phyloP scores from a whole-genome alignment of 2,888 invertebrate genomes.

The Brachyptera putata region DNA sequence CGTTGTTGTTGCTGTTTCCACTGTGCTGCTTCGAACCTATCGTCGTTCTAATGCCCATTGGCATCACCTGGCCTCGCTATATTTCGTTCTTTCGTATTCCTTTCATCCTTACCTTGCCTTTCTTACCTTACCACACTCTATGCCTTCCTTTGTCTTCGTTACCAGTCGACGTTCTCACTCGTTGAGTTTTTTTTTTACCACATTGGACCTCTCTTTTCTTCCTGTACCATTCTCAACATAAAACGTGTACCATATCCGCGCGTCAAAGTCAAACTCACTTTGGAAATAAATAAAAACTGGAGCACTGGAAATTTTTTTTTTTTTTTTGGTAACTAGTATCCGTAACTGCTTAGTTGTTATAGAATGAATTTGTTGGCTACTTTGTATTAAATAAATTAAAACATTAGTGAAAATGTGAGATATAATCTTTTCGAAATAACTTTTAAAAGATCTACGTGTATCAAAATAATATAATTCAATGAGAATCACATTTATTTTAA shows the following conservation, averaged over 20 bases:
- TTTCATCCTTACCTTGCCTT: neutral
- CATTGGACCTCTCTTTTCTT: slow-evolving; percentile 15
- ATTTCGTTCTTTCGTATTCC: neutral
- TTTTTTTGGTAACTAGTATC: too few relatives aligned
- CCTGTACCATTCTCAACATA: slow-evolving; percentile 22
- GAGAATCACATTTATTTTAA: too few relatives aligned
- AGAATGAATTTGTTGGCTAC: too few relatives aligned
- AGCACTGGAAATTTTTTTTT: neutral
- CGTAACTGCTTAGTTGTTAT: too few relatives aligned
- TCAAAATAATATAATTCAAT: too few relatives aligned
- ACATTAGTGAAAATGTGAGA: too few relatives aligned
- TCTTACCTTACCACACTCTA: slow-evolving; percentile 8
- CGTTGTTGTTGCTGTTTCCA: neutral
- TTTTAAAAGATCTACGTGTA: too few relatives aligned
- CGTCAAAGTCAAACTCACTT: slow-evolving; percentile 1
- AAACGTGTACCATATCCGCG: slow-evolving; percentile 7
- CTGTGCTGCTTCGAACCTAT: too few relatives aligned
- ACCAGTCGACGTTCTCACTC: slow-evolving; percentile 7
- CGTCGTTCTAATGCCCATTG: slow-evolving; percentile 6
- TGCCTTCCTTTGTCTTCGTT: slow-evolving; percentile 20
- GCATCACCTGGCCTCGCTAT: slow-evolving; percentile 12
- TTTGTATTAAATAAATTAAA: too few relatives aligned
- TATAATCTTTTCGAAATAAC: too few relatives aligned
- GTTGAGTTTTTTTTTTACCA: neutral
- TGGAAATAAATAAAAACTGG: neutral